phyloP scores from a whole-genome alignment of 2,797 vertebrate genomes.

The Phoebastria nigripes region DNA sequence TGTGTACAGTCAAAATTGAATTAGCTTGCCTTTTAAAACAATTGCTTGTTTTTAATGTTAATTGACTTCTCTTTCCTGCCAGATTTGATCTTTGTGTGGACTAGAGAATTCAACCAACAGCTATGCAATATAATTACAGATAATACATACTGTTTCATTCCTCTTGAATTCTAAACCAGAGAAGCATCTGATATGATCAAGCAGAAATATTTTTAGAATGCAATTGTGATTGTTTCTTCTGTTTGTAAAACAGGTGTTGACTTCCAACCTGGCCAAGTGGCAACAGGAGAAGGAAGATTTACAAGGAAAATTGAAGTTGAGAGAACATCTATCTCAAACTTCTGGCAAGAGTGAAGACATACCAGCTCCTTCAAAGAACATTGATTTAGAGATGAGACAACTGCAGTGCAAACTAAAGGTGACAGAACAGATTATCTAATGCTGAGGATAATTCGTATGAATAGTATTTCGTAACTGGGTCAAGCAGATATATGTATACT shows the following conservation, averaged over 20 bases:
- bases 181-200: not conserved
- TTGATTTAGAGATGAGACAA: constrained; percentile 87
- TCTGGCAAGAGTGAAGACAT: constrained; percentile 57
- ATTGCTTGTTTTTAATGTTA: not conserved
- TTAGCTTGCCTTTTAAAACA: not conserved
- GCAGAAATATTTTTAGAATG: not conserved
- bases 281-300: constrained; percentile 88
- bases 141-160: not conserved
- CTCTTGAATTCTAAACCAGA: not conserved
- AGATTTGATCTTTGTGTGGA: not conserved
- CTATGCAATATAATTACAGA: not conserved
- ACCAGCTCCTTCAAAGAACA: constrained; percentile 71
- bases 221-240: constrained; percentile 15
- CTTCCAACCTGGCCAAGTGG: constrained; percentile 81
- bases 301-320: constrained; percentile 78
- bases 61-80: not conserved
- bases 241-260: constrained; percentile 80
- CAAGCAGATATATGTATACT: not conserved
- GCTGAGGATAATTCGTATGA: not conserved
- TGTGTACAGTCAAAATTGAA: not conserved
- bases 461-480: constrained; percentile 9
- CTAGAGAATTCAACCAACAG: not conserved
- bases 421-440: constrained; percentile 34
- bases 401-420: constrained; percentile 91
- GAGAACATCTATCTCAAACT: constrained; percentile 77